Conservation (phyloP, 1,140 invertebrate species). For the Drosophila triauraria region DNA sequence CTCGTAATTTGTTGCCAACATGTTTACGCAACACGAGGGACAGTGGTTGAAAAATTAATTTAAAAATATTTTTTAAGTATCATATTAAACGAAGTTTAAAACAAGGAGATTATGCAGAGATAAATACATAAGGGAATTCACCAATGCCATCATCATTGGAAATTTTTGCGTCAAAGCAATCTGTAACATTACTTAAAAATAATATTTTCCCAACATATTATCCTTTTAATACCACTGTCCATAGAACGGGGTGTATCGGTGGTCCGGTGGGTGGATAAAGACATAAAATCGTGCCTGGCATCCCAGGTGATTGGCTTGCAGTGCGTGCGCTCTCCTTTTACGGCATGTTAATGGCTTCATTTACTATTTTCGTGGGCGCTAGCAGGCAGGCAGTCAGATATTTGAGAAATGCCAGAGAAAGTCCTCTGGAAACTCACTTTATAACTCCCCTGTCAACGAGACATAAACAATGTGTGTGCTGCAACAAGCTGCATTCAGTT, state of each 20-base stretch:
- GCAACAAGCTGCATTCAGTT: constrained; percentile 61
- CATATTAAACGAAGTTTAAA: no score
- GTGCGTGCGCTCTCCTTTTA: constrained; percentile 63
- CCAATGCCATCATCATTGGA: no score
- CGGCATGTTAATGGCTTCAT: constrained; percentile 66
- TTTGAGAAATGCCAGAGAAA: constrained; percentile 46
- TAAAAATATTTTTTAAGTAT: no score
- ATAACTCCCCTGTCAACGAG: not conserved
- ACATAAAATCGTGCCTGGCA: constrained; percentile 68
- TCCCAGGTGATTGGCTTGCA: constrained; percentile 49
- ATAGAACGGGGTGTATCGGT: not conserved
- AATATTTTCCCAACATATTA: no score
- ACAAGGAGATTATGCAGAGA: no score
- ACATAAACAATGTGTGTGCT: constrained; percentile 27
- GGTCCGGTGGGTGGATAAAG: constrained; percentile 56
- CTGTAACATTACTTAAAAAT: no score
- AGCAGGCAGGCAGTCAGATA: constrained; percentile 13
- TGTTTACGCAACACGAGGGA: constrained; percentile 60
- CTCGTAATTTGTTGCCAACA: constrained; percentile 77
- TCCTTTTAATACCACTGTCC: not conserved
- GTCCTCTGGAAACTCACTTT: constrained; percentile 3
- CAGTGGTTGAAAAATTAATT: not conserved
- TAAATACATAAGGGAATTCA: no score
- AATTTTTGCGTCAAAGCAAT: no score
- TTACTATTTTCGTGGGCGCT: constrained; percentile 45